A percentile compares a stretch with the other conserved stretches of the same genome.
Evolutionary conservation across 1,140 invertebrate genomes (phyloP).

Genomic region (Zaprionus ghesquierei): DNA sequence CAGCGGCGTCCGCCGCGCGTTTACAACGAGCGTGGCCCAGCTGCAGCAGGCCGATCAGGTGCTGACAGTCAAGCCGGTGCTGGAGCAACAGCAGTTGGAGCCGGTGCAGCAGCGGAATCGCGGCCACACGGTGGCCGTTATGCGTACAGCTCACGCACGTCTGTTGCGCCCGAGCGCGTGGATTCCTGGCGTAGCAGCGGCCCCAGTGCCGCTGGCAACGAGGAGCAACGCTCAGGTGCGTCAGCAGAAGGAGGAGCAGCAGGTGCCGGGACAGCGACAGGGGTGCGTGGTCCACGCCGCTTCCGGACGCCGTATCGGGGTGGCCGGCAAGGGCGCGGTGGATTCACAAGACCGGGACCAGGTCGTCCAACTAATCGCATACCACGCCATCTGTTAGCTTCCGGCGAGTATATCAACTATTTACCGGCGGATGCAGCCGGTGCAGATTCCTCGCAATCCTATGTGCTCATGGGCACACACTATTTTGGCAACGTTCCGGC

Average conservation of each 20-base stretch:
- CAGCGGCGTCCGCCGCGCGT: constrained; percentile 60
- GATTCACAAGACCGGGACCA: constrained; percentile 81
- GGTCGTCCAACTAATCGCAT: constrained; percentile 81
- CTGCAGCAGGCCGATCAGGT: neutral
- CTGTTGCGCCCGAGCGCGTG: constrained; percentile 75
- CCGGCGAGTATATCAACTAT: constrained; percentile 73
- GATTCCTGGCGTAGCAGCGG: constrained; percentile 83
- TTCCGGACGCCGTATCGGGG: constrained; percentile 79
- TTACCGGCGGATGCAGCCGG: constrained; percentile 75
- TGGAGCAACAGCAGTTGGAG: constrained; percentile 1
- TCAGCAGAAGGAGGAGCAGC: constrained; percentile 49
- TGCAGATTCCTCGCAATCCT: constrained; percentile 80
- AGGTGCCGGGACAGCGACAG: constrained; percentile 39
- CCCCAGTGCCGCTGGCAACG: constrained; percentile 46
- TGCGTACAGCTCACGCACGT: constrained; percentile 59
- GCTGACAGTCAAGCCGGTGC: constrained; percentile 2
- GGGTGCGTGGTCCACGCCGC: constrained; percentile 63
- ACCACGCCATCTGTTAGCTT: constrained; percentile 81
- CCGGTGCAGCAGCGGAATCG: constrained; percentile 38
- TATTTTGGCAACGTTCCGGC: constrained; percentile 83
- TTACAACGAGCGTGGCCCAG: constrained; percentile 52
- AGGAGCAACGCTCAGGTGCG: constrained; percentile 55
- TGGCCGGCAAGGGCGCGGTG: constrained; percentile 73
- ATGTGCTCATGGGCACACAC: constrained; percentile 86
- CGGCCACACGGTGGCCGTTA: constrained; percentile 56